Conservation (phyloP, 2,888 invertebrate genomes). For the Cryptosula pallasiana region DNA sequence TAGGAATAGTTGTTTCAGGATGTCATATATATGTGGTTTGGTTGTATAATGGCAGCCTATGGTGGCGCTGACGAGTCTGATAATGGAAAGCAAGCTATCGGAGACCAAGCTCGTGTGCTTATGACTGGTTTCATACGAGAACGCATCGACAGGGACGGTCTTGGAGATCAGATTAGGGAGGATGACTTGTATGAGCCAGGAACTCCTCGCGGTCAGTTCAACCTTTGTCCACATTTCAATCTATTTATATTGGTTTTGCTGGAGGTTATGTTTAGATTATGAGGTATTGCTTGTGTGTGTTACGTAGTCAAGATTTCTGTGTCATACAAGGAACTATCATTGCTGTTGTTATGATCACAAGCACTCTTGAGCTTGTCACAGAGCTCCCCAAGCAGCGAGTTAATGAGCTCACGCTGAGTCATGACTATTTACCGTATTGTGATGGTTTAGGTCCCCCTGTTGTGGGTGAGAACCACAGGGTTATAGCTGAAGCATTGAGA, state of each 20-base stretch:
- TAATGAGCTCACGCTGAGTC: too few species aligned
- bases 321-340: too few species aligned
- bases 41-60: neutral
- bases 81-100: conserved; percentile 31
- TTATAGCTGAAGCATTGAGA: conserved; percentile 43
- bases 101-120: conserved; percentile 44
- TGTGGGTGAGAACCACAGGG: conserved; percentile 36
- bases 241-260: too few species aligned
- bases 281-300: too few species aligned
- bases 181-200: conserved; percentile 44
- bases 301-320: too few species aligned
- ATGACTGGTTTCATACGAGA: conserved; percentile 45
- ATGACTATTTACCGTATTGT: too few species aligned
- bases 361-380: too few species aligned
- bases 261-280: too few species aligned
- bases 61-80: conserved; percentile 2
- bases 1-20: neutral
- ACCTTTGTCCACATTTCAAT: neutral
- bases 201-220: conserved; percentile 43
- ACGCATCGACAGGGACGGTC: conserved; percentile 38
- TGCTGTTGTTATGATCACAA: too few species aligned
- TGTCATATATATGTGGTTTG: too few species aligned
- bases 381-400: too few species aligned
- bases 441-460: conserved; percentile 50
- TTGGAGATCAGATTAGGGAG: conserved; percentile 32